Evolutionary conservation across 1,140 invertebrate species (phyloP), one percentile per base, ranked within the genome.

Genomic region (Magallana gigas): DNA sequence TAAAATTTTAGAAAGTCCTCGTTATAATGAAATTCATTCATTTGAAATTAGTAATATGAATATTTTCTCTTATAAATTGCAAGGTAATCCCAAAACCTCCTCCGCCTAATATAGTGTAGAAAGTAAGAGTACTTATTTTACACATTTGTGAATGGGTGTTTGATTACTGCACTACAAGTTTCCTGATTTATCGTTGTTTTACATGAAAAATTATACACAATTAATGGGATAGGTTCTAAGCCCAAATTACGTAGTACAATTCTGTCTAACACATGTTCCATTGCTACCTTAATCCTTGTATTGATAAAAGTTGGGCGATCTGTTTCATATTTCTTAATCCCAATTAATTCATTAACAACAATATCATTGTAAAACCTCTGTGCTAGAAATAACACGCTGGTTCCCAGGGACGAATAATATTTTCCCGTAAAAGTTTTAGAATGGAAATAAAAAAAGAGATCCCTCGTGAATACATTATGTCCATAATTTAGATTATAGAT

Each of bases 271-370:
- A 18, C 68, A 3, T 76, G 8, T 76, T 76, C 68, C 68, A 16
- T 9, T 76, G 36, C 68, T 7, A 29, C 9, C 11, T 36, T 76
- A 76, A 76, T 76, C 68, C 68, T 76, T 4, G 23, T 48, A 76
- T 76, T 76, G 36, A 76, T 76, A 9, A 36, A 23, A 29, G 8
- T 29, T 76, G 68, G 68, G 68, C 68, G 68, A 76, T 76, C 68
- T 76, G 8, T 29, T 76, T 76, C 68, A 76, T 36, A 76, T 76
- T 23, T 11, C 23, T 14, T 76, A 76, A 76, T 76, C 68, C 68
- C 68, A 36, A 9, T 76, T 29, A 76, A 76, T 76, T 76, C 18
- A 76, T 29, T 76, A 76, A 29, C 18, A 29, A 1, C 36, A 11
- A 76, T 76, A 29, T 76, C 11, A 76, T 6, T 76, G 68, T 29